A percentile compares a stretch with the other conserved stretches of the same genome.
phyloP scores from a whole-genome alignment of 2,888 invertebrate species.

The Zootermopsis nevadensis region DNA sequence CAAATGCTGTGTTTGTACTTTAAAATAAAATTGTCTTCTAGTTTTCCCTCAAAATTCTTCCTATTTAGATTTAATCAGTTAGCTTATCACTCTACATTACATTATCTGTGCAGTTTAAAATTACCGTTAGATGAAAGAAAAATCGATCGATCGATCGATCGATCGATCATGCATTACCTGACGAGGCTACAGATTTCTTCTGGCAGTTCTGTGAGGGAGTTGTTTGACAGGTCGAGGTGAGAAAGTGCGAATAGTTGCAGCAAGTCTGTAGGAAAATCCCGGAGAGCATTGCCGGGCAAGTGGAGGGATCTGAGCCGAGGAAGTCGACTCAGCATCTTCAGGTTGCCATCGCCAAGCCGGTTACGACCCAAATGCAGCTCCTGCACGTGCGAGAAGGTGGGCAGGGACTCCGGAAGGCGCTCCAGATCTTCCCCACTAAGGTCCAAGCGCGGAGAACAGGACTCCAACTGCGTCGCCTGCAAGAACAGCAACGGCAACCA shows the following conservation, averaged over 20 bases:
- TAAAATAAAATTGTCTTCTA: too few species aligned
- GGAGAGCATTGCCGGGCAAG: slow-evolving; percentile 69
- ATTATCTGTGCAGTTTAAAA: too few species aligned
- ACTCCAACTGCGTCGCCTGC: slow-evolving; percentile 56
- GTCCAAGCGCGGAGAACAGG: slow-evolving; percentile 60
- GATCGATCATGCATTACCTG: slow-evolving; percentile 62
- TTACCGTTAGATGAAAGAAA: too few species aligned
- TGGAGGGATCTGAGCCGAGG: slow-evolving; percentile 61
- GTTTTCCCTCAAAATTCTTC: too few species aligned
- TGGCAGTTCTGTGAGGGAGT: slow-evolving; percentile 73
- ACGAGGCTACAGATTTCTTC: slow-evolving; percentile 70
- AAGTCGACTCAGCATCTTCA: slow-evolving; percentile 43
- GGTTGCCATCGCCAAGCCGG: slow-evolving; percentile 57
- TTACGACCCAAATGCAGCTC: slow-evolving; percentile 61
- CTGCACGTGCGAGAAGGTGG: slow-evolving; percentile 59
- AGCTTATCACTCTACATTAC: too few species aligned
- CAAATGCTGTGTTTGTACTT: too few species aligned
- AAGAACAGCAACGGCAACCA: not conserved
- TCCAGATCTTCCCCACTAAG: slow-evolving; percentile 61
- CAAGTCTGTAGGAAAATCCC: slow-evolving; percentile 70
- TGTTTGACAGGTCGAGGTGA: slow-evolving; percentile 76
- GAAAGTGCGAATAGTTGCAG: slow-evolving; percentile 71
- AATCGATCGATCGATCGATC: too few species aligned
- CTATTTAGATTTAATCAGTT: too few species aligned
- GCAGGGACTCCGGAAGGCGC: slow-evolving; percentile 59